Conservation (phyloP, 2,113 vertebrate species). For the Chaetops frenatus region DNA sequence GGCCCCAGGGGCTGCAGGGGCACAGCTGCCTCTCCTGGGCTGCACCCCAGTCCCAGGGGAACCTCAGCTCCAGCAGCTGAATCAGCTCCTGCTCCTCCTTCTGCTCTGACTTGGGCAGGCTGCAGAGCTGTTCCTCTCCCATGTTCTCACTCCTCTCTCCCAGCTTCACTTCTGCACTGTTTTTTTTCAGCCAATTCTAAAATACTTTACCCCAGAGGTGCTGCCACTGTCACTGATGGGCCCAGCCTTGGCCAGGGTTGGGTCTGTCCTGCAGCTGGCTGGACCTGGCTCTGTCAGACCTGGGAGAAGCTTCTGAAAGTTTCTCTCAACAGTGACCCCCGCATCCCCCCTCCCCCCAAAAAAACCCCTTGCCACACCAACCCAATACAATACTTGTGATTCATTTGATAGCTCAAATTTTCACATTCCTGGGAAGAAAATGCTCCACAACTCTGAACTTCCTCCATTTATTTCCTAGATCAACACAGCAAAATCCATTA, state of each 20-base stretch:
- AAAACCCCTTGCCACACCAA: not conserved
- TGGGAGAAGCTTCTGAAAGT: not conserved
- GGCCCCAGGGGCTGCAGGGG: not conserved
- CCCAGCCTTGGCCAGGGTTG: not conserved
- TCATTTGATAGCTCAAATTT: not conserved
- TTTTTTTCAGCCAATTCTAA: not conserved
- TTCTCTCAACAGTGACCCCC: not conserved
- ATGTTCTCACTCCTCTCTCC: not conserved
- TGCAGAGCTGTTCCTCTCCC: not conserved
- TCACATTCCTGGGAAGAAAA: not conserved
- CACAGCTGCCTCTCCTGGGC: too few relatives aligned
- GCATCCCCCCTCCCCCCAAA: too few relatives aligned
- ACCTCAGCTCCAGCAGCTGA: not conserved
- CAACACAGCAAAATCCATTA: not conserved
- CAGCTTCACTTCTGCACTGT: not conserved
- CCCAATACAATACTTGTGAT: not conserved
- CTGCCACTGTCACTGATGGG: not conserved
- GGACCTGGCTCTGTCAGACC: not conserved
- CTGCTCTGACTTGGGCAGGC: not conserved
- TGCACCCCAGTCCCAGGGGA: not conserved
- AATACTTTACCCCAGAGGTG: not conserved
- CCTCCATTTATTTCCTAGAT: not conserved
- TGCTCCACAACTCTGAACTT: not conserved
- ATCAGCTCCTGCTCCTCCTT: not conserved
- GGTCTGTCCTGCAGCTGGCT: not conserved